A percentile compares a stretch with the other conserved stretches of the same genome.
Evolutionary conservation across 2,888 invertebrate species (phyloP).

Genomic region (Sarcophaga variegata): DNA sequence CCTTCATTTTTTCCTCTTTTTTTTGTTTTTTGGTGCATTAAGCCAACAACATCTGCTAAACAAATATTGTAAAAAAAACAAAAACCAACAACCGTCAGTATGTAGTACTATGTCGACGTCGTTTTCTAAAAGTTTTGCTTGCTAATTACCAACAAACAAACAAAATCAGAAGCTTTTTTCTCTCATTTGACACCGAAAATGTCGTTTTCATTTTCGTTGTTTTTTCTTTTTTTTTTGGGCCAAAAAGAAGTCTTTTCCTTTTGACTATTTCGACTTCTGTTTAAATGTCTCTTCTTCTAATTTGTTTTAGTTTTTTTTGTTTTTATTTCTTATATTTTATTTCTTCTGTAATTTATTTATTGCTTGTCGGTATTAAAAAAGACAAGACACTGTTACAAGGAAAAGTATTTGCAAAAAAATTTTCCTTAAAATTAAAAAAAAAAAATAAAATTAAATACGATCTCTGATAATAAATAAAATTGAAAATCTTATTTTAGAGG

Average conservation of each 20-base stretch:
- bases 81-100: conserved; percentile 33
- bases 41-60: conserved; percentile 19
- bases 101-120: conserved; percentile 15
- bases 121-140: conserved; percentile 61
- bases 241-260: conserved; percentile 43
- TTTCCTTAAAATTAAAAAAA: neutral
- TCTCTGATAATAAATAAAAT: conserved; percentile 57
- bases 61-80: neutral
- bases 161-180: conserved; percentile 43
- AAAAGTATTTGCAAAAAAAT: conserved; percentile 22
- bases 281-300: neutral
- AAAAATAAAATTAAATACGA: conserved; percentile 29
- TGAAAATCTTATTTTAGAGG: conserved; percentile 53
- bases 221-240: conserved; percentile 37
- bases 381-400: conserved; percentile 53
- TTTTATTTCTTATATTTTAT: neutral
- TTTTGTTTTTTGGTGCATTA: conserved; percentile 49
- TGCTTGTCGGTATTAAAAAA: conserved; percentile 66
- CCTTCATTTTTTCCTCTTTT: neutral
- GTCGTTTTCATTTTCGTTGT: conserved; percentile 15
- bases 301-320: neutral
- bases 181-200: conserved; percentile 63
- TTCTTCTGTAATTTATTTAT: conserved; percentile 64
- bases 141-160: conserved; percentile 67
- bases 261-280: conserved; percentile 54